Conservation (phyloP, 2,797 vertebrate genomes). For the Rhyacichthys aspro region DNA sequence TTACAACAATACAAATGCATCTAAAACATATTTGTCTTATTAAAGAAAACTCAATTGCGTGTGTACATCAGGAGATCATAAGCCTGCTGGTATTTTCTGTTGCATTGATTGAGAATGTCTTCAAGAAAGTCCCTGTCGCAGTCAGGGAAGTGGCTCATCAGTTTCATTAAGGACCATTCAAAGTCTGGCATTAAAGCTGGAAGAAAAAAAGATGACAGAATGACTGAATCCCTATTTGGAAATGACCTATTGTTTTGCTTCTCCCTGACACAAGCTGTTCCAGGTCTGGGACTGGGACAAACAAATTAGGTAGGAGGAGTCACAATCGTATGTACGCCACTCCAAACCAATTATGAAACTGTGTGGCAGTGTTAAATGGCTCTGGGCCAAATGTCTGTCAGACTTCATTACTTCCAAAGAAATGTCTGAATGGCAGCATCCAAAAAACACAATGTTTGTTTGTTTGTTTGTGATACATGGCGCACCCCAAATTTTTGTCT, state of each 20-base stretch:
- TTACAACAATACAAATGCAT: not conserved
- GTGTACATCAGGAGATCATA: constrained; percentile 47
- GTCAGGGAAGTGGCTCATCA: constrained; percentile 60
- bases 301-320: no score
- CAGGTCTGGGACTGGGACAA: not conserved
- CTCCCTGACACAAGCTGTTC: constrained; percentile 2
- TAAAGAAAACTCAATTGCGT: not conserved
- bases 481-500: no score
- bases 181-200: constrained; percentile 42
- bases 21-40: not conserved
- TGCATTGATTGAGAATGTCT: constrained; percentile 73
- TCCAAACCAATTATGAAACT: constrained; percentile 6
- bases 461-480: no score
- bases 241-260: no score
- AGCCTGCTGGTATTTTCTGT: constrained; percentile 62
- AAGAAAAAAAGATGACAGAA: constrained; percentile 33
- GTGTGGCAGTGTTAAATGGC: constrained; percentile 23
- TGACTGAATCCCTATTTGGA: not conserved
- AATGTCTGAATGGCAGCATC: constrained; percentile 32
- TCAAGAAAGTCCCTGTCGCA: constrained; percentile 53
- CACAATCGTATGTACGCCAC: constrained; percentile 7
- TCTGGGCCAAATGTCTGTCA: constrained; percentile 34
- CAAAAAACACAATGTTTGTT: constrained; percentile 16
- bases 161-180: constrained; percentile 65
- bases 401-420: constrained; percentile 27